Evolutionary conservation across 2,888 invertebrate genomes (phyloP).

Genomic region (Orthosia gothica): DNA sequence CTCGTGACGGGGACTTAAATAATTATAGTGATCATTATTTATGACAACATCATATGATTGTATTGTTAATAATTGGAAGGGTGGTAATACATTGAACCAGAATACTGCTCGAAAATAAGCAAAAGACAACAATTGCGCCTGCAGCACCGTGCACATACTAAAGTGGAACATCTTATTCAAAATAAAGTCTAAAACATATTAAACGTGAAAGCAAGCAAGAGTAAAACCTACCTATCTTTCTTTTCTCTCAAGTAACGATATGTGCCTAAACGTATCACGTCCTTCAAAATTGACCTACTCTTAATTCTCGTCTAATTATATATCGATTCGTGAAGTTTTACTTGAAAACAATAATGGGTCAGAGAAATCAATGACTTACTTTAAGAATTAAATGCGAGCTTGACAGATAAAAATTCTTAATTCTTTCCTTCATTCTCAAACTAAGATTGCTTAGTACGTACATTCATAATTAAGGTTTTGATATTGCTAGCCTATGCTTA

Average conservation of each 20-base stretch:
- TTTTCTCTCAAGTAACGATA: too few relatives aligned
- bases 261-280: too few relatives aligned
- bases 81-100: background rate
- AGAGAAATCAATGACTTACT: background rate
- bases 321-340: too few relatives aligned
- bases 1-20: too few relatives aligned
- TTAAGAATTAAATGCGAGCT: background rate
- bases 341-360: background rate
- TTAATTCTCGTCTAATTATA: too few relatives aligned
- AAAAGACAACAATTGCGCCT: background rate
- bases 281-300: too few relatives aligned
- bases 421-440: background rate
- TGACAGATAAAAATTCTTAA: background rate
- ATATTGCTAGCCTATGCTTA: conserved; percentile 18
- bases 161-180: too few relatives aligned
- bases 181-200: too few relatives aligned
- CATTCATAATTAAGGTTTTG: conserved; percentile 1
- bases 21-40: background rate
- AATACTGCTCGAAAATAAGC: background rate
- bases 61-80: background rate
- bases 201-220: too few relatives aligned
- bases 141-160: too few relatives aligned
- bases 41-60: background rate
- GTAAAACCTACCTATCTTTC: too few relatives aligned
- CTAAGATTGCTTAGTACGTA: background rate